phyloP scores from a whole-genome alignment of 1,140 invertebrate species.

The Drosophila fuyamai region DNA sequence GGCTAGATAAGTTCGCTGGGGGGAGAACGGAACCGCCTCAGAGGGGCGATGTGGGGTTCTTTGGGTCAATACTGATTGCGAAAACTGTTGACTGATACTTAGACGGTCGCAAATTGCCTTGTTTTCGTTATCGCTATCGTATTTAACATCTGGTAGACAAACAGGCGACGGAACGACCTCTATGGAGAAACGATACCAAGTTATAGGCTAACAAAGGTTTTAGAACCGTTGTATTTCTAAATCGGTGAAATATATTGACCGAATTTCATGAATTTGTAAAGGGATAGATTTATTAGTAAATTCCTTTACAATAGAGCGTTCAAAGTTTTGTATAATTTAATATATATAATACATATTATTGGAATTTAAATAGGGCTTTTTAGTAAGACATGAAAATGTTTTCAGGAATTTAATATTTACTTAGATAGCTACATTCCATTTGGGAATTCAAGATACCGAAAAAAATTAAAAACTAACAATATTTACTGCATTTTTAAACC shows the following conservation, averaged over 20 bases:
- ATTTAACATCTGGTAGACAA: conserved; percentile 54
- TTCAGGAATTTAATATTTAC: no score
- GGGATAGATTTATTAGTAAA: no score
- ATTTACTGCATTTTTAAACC: no score
- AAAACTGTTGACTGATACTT: conserved; percentile 54
- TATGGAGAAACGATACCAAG: conserved; percentile 12
- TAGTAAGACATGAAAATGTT: no score
- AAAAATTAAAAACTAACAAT: no score
- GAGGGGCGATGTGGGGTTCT: conserved; percentile 2
- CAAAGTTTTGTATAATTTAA: no score
- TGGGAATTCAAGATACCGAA: no score
- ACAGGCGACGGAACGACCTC: conserved; percentile 35
- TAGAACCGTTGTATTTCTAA: neutral
- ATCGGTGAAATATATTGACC: conserved; percentile 3
- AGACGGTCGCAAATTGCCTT: conserved; percentile 51
- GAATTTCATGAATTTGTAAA: neutral
- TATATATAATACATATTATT: no score
- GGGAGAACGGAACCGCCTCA: neutral
- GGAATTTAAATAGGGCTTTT: no score
- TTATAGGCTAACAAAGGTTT: conserved; percentile 40
- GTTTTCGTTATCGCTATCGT: conserved; percentile 52
- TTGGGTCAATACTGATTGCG: conserved; percentile 45
- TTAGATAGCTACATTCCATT: no score
- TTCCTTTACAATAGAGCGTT: no score
- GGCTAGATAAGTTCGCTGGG: conserved; percentile 25